Evolutionary conservation across 2,113 vertebrate species (phyloP), one percentile per base, ranked within the genome.

Genomic region (Grammomys surdaster): DNA sequence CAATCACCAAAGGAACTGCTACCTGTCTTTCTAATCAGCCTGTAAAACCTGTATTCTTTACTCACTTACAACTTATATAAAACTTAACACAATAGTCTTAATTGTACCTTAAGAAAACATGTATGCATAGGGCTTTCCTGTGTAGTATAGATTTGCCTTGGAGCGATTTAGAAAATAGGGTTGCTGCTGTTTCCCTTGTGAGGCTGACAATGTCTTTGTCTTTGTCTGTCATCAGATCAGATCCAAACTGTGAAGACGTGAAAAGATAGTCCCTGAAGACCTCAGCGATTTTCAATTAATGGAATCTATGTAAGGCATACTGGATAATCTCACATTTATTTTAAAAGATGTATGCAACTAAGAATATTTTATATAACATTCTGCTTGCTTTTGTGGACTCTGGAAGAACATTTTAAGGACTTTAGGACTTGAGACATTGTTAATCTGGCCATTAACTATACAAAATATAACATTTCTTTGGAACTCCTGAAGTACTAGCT

Each of bases 231-330:
- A 7, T 98, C 98, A 99, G 99, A 98, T 98, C 99, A 99, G 97
- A 99, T 99, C 92, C 98, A 99, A 98, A 97, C 98, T 98, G 97
- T 95, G 98, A 99, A 99, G 98, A 99, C 98, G 33, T 99, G 98
- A 99, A 97, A 97, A 98, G 96, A 56, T 97, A 98, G 90, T 98
- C 48, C 90, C 84, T 78, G 94, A 63, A 96, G 93, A 93, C 80
- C 28, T 96, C 97, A 70, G 87, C 88, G 97, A 20, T 96, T 96
- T 86, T 95, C 78, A 94, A 7, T 95, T 89, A 86, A 97, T 91
- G 90, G 58, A 91, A 75, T 87, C 69, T 78, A 67, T 91, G 78
- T 96, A 95, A 97, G 90, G 91, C 90, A 82, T 88, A 97, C 87
- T 84, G 85, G 97, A 70, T 94, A 93, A 65, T 91, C 95, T 92